These are phyloP conservation scores for Mamestra brassicae DNA, from an alignment of 2,888 invertebrate genomes.

Conservation along the genomic window DNA sequence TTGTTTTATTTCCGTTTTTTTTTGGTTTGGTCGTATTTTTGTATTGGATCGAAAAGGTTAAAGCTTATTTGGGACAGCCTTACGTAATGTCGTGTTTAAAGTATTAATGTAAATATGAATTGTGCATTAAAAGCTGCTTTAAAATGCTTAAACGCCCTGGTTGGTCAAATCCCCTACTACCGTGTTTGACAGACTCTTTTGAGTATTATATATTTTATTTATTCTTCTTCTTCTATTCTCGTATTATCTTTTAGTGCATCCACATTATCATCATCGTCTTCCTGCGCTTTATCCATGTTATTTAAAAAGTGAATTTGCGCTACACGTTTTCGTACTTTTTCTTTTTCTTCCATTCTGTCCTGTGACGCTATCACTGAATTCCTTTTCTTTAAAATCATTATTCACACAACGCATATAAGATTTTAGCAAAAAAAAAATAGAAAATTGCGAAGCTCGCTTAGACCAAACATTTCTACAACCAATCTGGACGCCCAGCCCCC, in stretches of 20 bases:
- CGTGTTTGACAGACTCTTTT: background rate
- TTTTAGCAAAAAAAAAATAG: background rate
- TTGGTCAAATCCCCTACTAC: background rate
- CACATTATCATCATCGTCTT: background rate
- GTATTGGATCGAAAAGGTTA: conserved; percentile 40
- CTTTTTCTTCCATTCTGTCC: too few species aligned
- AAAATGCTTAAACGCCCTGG: background rate
- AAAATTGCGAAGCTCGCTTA: background rate
- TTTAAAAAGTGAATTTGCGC: too few species aligned
- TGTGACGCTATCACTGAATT: too few species aligned
- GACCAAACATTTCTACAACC: background rate
- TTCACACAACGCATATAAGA: too few species aligned
- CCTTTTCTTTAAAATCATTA: too few species aligned
- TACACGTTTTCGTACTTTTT: too few species aligned
- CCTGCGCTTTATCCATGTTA: too few species aligned
- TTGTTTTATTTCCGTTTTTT: conserved; percentile 55
- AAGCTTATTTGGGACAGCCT: conserved; percentile 22
- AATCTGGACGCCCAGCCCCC: background rate
- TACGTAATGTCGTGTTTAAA: conserved; percentile 32
- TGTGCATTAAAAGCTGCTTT: background rate
- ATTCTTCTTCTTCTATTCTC: too few species aligned
- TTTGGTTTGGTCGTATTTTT: conserved; percentile 42
- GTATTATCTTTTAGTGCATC: background rate
- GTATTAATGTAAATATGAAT: conserved; percentile 6
- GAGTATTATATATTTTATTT: too few species aligned